phyloP scores from a whole-genome alignment of 2,113 vertebrate genomes.

The Crotalus helleri region DNA sequence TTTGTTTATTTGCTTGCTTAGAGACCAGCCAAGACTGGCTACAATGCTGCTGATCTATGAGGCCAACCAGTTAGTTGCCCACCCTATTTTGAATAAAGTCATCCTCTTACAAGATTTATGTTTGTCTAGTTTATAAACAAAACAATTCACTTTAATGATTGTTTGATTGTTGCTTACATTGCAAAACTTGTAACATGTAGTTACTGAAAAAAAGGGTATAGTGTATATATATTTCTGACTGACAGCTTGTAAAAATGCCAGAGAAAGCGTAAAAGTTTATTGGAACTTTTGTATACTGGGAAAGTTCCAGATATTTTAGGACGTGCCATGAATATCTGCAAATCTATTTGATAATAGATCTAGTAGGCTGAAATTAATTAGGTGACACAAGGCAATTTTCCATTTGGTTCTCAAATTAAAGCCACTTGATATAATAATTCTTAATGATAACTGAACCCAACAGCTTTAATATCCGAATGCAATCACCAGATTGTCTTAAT shows the following conservation, averaged over 20 bases:
- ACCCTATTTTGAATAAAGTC: neutral
- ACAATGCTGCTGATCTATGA: neutral
- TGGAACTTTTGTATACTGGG: neutral
- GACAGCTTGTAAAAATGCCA: neutral
- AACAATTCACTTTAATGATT: neutral
- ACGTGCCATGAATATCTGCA: neutral
- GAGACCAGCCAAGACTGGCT: neutral
- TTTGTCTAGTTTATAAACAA: neutral
- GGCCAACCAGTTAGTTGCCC: neutral
- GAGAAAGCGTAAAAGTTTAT: neutral
- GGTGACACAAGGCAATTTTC: neutral
- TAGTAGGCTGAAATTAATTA: neutral
- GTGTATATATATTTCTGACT: neutral
- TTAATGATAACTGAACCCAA: neutral
- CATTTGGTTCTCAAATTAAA: neutral
- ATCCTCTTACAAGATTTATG: neutral
- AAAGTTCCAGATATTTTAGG: neutral
- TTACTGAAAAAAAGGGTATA: neutral
- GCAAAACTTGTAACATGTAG: neutral
- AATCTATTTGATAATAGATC: neutral
- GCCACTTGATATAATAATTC: neutral
- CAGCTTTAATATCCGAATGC: neutral
- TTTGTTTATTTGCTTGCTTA: neutral
- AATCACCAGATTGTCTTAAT: neutral
- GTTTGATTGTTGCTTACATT: neutral